Conservation (phyloP, 2,888 invertebrate species). For the Myopa testacea region DNA sequence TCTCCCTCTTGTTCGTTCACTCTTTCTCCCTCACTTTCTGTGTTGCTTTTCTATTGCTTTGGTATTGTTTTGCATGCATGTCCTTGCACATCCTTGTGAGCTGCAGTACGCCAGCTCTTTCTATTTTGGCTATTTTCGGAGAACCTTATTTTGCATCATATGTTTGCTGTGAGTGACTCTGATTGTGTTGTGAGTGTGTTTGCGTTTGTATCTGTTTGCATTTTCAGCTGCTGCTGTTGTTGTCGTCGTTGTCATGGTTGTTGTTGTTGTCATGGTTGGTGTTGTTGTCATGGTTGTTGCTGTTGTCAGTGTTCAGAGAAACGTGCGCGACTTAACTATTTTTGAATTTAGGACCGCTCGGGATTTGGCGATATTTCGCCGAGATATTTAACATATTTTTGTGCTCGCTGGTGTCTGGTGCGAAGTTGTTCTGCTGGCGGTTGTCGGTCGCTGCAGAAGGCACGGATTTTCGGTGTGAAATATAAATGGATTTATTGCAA, state of each 20-base stretch:
- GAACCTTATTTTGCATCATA: conserved; percentile 36
- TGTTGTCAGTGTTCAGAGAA: conserved; percentile 34
- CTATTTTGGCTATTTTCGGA: conserved; percentile 42
- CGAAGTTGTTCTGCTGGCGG: not conserved
- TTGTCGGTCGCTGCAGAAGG: conserved; percentile 41
- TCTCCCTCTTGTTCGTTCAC: not conserved
- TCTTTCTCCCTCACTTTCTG: not conserved
- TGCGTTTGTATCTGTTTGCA: conserved; percentile 23
- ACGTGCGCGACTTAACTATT: conserved; percentile 54
- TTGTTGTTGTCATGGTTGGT: conserved; percentile 13
- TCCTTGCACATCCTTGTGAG: not conserved
- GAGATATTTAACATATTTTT: conserved; percentile 48
- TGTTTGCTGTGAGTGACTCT: conserved; percentile 21
- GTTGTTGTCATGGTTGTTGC: conserved; percentile 19
- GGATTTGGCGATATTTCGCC: conserved; percentile 51
- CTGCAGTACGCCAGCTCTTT: conserved; percentile 13
- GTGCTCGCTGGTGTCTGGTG: not conserved
- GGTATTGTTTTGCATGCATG: not conserved
- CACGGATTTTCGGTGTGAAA: conserved; percentile 52
- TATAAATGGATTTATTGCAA: conserved; percentile 64
- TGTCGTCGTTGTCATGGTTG: conserved; percentile 3
- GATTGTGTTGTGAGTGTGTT: conserved; percentile 18
- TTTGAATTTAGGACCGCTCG: conserved; percentile 64
- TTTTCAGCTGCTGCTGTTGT: conserved; percentile 8
- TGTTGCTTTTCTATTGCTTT: not conserved